Evolutionary conservation across 2,888 invertebrate genomes (phyloP), one percentile per base, ranked within the genome.

Genomic region (Antitype chi): DNA sequence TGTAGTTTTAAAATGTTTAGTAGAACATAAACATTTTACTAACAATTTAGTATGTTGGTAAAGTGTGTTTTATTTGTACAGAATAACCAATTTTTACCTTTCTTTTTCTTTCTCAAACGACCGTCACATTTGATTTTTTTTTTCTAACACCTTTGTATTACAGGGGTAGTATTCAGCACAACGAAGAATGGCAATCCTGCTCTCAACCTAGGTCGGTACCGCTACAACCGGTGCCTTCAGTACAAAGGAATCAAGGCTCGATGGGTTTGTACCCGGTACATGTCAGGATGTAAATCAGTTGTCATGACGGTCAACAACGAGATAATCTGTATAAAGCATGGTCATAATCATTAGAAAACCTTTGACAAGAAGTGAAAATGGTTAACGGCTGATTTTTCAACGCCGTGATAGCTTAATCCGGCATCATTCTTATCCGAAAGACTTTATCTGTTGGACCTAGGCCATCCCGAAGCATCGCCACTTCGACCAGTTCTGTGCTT

Each of bases 171-270:
- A 28, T 81, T 81, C 52, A 57, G 52, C 23, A 70, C 52, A 20
- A 76, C 81, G 9, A 81, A 63, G 47, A 53, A n/a, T n/a, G 81
- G 81, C 15, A 81, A 81, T 53, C 81, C 67, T 6, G 81, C 72
- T n/a, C 55, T 81, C 4, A 60, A 60, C 25, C 4, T 76, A 1
- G 81, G 76, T 4, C 57, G 32, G 0, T 73, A 81, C 49, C 69
- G 81, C 0, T 81, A 70, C 67, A 81, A 81, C n/a, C 66, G 73
- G 0, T 53, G 49, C 23, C 52, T 66, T 28, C 43, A 25, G 1
- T 75, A 69, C 52, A 81, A 66, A 15, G 81, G 81, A 25, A 2
- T 38, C 6, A 81, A 57, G 25, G 62, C 57, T 0, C 81, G 81
- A 3, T 81, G 81, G 81, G 69, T 47, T 9, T 81, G 81, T 49